Conservation (phyloP, 1,140 invertebrate genomes). For the Gryllus bimaculatus region DNA sequence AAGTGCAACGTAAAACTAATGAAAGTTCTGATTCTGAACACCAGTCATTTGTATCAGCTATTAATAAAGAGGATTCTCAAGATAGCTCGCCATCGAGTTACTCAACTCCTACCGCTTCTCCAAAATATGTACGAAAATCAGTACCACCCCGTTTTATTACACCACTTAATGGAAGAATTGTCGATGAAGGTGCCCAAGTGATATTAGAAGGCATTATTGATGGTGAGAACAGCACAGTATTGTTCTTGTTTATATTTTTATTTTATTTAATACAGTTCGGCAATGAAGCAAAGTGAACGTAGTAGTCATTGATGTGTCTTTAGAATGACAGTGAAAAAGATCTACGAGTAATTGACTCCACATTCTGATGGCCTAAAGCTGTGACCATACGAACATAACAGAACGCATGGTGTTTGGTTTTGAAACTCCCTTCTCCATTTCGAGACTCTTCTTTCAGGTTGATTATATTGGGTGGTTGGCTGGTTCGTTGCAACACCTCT, state of each 20-base stretch:
- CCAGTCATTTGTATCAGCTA: conserved; percentile 17
- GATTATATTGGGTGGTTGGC: no score
- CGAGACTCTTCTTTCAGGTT: no score
- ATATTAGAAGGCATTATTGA: conserved; percentile 63
- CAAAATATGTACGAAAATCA: conserved; percentile 44
- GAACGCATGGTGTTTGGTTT: no score
- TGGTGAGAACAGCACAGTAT: conserved; percentile 36
- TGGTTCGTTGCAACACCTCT: no score
- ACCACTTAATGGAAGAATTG: conserved; percentile 60
- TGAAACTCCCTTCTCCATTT: no score
- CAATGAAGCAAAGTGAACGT: neutral
- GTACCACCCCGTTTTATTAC: conserved; percentile 56
- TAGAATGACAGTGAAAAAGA: no score
- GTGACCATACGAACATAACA: no score
- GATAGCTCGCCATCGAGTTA: neutral
- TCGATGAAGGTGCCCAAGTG: conserved; percentile 62
- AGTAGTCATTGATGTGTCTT: no score
- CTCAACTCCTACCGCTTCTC: conserved; percentile 7
- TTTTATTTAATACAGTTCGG: neutral
- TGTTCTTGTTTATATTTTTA: neutral
- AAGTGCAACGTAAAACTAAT: conserved; percentile 33
- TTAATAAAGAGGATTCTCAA: conserved; percentile 11
- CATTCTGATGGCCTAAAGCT: no score
- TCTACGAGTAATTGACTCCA: no score
- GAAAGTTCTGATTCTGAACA: conserved; percentile 30